Evolutionary conservation across 2,113 vertebrate species (phyloP), one percentile per base, ranked within the genome.

Genomic region (Engraulis encrasicolus): DNA sequence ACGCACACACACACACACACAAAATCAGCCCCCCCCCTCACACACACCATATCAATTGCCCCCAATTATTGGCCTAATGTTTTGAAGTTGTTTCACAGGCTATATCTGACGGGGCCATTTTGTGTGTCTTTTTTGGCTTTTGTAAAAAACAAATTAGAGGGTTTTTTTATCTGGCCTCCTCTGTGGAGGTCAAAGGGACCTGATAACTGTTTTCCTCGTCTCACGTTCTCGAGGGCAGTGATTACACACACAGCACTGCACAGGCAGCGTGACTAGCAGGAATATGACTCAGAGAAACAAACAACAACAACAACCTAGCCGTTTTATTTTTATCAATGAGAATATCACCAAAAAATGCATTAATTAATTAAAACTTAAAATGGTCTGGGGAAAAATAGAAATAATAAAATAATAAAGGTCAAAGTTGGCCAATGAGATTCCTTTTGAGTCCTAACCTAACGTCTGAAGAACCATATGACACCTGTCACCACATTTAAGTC

Each of bases 61-160:
- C n/a, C n/a, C n/a, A n/a, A n/a, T n/a, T n/a, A n/a, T n/a, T n/a
- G n/a, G n/a, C n/a, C n/a, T n/a, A 66, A 66, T 81, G 48, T 45
- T 54, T 48, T 6, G 78, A 86, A 82, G 87, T 82, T 61, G 66
- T 83, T 27, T 82, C 66, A 34, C 31, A 36, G 12, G 15, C 34
- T 23, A 74, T 74, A 6, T 34, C 7, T 15, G 12, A 31, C 40
- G 3, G 61, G 52, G 2, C 52, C 23, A 9, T 71, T 36, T 34
- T 74, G n/a, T 74, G 58, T 31, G 23, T 66, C 15, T 74, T 14
- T 15, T 74, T 15, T 15, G 27, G 12, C 34, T 74, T 74, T 74
- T 36, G 15, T 3, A 15, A 34, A 66, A 74, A 12, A 11, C 12
- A 1, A 74, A 66, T 66, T n/a, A n/a, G 7, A 66, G 27, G 34